phyloP scores from a whole-genome alignment of 2,113 vertebrate species.

The Stictonetta naevosa region DNA sequence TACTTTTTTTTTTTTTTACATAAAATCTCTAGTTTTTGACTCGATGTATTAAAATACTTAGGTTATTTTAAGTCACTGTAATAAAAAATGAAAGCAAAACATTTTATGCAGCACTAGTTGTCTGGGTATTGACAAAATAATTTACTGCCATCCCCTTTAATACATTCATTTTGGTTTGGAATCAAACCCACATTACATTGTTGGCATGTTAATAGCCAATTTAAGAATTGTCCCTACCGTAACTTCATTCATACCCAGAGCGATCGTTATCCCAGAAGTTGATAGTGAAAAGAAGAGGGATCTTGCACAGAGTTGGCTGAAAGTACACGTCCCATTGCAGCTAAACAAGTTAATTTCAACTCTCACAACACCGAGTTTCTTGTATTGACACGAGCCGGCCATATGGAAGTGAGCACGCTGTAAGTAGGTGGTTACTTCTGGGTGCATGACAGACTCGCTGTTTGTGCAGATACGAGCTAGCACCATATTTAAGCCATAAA shows the following conservation, averaged over 20 bases:
- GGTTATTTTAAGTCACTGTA: constrained; percentile 78
- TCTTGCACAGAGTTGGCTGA: constrained; percentile 8
- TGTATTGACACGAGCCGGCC: constrained; percentile 25
- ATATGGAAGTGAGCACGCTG: neutral
- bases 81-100: constrained; percentile 72
- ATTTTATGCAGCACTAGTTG: constrained; percentile 74
- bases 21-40: constrained; percentile 77
- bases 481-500: constrained; percentile 55
- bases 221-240: constrained; percentile 40
- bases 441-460: neutral
- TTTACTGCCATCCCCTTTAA: constrained; percentile 73
- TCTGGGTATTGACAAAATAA: constrained; percentile 78
- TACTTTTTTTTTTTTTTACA: constrained; percentile 47
- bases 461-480: constrained; percentile 51
- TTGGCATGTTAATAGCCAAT: constrained; percentile 54
- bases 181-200: constrained; percentile 67
- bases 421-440: constrained; percentile 27
- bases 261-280: constrained; percentile 13
- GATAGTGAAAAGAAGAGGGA: constrained; percentile 38
- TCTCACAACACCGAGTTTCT: constrained; percentile 18
- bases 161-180: constrained; percentile 80
- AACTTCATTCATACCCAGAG: constrained; percentile 68
- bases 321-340: constrained; percentile 56
- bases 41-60: constrained; percentile 77
- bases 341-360: constrained; percentile 70